Evolutionary conservation across 2,113 vertebrate species (phyloP).

Genomic region (Centrocercus urophasianus): DNA sequence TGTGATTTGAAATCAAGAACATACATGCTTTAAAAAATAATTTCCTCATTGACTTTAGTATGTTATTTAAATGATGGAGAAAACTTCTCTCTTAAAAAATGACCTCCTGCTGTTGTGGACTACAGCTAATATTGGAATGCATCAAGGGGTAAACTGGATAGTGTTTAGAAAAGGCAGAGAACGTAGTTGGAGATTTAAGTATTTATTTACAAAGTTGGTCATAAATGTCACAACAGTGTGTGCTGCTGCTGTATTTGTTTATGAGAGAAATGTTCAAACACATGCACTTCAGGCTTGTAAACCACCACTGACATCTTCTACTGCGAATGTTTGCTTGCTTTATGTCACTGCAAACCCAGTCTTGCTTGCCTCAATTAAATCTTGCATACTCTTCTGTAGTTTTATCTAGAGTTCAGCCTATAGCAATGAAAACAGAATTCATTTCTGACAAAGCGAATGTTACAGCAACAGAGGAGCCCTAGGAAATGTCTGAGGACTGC

Average conservation of each 20-base stretch:
- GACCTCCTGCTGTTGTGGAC: background rate
- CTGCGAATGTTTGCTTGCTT: background rate
- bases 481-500: background rate
- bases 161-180: background rate
- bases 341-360: background rate
- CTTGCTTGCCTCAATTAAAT: background rate
- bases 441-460: slow-evolving; percentile 3
- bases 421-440: background rate
- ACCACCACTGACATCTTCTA: background rate
- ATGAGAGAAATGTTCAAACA: background rate
- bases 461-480: background rate
- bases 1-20: background rate
- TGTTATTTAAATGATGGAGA: background rate
- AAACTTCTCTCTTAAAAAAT: background rate
- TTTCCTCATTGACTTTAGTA: background rate
- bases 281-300: background rate
- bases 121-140: background rate
- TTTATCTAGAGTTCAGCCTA: slow-evolving; percentile 9
- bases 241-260: background rate
- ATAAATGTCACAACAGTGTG: background rate
- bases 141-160: background rate
- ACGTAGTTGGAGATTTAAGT: background rate
- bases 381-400: background rate
- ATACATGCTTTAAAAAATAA: background rate
- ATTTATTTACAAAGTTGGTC: background rate